Percentiles rank a stretch among this genome's conserved stretches.
Conservation (phyloP, 2,797 vertebrate genomes). For the Odontamblyopus rebecca region DNA sequence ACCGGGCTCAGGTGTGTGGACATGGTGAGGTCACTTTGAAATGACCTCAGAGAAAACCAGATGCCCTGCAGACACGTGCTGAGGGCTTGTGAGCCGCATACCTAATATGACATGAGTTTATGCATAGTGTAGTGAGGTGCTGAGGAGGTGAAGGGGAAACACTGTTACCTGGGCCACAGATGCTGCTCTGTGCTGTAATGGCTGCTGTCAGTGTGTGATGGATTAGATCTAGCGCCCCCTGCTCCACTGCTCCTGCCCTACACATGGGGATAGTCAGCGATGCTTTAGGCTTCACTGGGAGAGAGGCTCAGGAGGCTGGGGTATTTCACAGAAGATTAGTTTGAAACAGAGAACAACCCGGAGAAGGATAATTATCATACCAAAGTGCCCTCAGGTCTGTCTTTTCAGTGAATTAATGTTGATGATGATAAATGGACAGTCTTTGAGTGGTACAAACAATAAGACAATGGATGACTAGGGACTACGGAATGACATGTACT, state of each 20-base stretch:
- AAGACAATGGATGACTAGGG: not conserved
- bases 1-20: constrained; percentile 43
- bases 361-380: constrained; percentile 1
- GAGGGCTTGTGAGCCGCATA: constrained; percentile 18
- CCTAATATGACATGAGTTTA: constrained; percentile 30
- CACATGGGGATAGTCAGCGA: constrained; percentile 46
- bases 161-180: constrained; percentile 75
- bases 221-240: constrained; percentile 66
- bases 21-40: constrained; percentile 11
- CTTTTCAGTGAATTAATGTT: not conserved
- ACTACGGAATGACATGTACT: not conserved
- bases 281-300: constrained; percentile 25
- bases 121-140: constrained; percentile 54
- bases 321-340: constrained; percentile 12
- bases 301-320: not conserved
- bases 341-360: not conserved
- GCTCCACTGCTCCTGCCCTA: constrained; percentile 67
- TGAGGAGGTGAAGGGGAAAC: constrained; percentile 30
- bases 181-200: constrained; percentile 80
- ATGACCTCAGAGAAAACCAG: not conserved
- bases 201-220: constrained; percentile 73
- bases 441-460: not conserved
- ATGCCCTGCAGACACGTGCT: not conserved
- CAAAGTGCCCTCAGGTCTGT: not conserved
- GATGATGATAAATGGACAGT: constrained; percentile 1